Percentiles rank a stretch among this genome's conserved stretches.
These are phyloP conservation scores for Colistium nudipinnis DNA, from an alignment of 2,113 vertebrate genomes.

Conservation along the genomic window DNA sequence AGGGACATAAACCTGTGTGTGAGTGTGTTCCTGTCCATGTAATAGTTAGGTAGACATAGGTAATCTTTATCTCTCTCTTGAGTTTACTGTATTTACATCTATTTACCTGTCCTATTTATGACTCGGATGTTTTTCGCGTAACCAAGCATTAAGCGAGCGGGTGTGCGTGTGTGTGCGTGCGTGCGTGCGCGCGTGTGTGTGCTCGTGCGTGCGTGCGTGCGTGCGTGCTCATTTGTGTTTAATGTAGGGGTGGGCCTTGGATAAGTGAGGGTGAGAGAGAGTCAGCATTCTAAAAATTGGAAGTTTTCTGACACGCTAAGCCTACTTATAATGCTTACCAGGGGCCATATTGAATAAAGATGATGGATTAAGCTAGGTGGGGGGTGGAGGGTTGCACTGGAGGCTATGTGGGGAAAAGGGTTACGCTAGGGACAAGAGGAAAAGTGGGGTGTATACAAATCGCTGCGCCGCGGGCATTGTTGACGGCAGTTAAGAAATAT, in stretches of 20 bases:
- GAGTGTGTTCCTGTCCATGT: slow-evolving; percentile 4
- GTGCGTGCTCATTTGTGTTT: slow-evolving; percentile 20
- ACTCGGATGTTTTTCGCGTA: slow-evolving; percentile 12
- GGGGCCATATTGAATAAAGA: slow-evolving; percentile 78
- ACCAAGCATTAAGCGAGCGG: slow-evolving; percentile 6
- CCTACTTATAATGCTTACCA: slow-evolving; percentile 73
- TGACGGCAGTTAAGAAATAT: slow-evolving; percentile 42
- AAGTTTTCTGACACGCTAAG: slow-evolving; percentile 71
- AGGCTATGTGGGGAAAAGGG: slow-evolving; percentile 61
- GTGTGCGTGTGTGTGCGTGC: slow-evolving; percentile 5
- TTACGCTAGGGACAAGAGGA: slow-evolving; percentile 58
- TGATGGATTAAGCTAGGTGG: slow-evolving; percentile 72
- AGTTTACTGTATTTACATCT: slow-evolving; percentile 41
- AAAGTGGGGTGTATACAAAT: slow-evolving; percentile 56
- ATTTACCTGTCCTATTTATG: too few species aligned
- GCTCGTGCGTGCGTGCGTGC: slow-evolving; percentile 4
- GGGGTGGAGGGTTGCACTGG: slow-evolving; percentile 41
- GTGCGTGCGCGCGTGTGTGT: slow-evolving; percentile 23
- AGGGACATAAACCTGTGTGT: slow-evolving; percentile 1
- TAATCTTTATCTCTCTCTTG: slow-evolving; percentile 19
- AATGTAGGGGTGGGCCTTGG: slow-evolving; percentile 13
- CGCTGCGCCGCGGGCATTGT: slow-evolving; percentile 42
- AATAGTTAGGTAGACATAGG: slow-evolving; percentile 12
- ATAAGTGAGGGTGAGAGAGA: slow-evolving; percentile 12
- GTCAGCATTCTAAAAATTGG: slow-evolving; percentile 39